phyloP scores from a whole-genome alignment of 1,140 invertebrate genomes.

The Drosophila subobscura region DNA sequence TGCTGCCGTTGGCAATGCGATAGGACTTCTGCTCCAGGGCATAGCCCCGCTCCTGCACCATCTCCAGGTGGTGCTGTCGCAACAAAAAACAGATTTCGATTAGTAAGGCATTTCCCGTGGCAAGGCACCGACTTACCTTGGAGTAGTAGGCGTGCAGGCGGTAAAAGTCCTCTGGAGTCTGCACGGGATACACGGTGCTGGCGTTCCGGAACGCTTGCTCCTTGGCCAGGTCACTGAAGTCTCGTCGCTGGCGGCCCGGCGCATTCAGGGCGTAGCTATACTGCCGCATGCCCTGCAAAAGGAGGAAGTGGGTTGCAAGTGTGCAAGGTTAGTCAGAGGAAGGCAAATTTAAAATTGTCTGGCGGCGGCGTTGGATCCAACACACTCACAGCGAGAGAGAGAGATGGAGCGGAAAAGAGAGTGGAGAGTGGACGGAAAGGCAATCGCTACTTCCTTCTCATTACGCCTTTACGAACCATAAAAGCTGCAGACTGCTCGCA shows the following conservation, averaged over 20 bases:
- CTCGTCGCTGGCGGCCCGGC: constrained; percentile 84
- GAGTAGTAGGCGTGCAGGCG: constrained; percentile 89
- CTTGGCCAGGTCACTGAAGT: constrained; percentile 83
- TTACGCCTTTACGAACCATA: constrained; percentile 40
- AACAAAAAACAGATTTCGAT: neutral
- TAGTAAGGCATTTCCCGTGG: no score
- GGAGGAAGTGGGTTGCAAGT: constrained; percentile 7
- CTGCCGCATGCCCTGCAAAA: constrained; percentile 85
- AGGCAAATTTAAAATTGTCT: constrained; percentile 8
- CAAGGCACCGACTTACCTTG: constrained; percentile 83
- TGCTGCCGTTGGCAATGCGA: constrained; percentile 81
- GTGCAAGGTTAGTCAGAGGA: constrained; percentile 12
- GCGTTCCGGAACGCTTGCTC: constrained; percentile 85
- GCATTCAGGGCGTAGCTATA: constrained; percentile 84
- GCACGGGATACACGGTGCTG: constrained; percentile 87
- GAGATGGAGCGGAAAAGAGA: no score
- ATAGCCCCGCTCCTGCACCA: constrained; percentile 84
- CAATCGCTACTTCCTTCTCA: constrained; percentile 17
- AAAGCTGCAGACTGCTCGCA: constrained; percentile 9
- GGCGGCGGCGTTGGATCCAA: constrained; percentile 13
- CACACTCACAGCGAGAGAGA: neutral
- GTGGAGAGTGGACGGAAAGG: no score
- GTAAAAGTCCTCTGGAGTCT: constrained; percentile 87
- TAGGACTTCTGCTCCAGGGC: constrained; percentile 83
- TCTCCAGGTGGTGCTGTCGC: constrained; percentile 83